A percentile compares a stretch with the other conserved stretches of the same genome.
Evolutionary conservation across 2,888 invertebrate genomes (phyloP).

Genomic region (Hanleya hanleyi): DNA sequence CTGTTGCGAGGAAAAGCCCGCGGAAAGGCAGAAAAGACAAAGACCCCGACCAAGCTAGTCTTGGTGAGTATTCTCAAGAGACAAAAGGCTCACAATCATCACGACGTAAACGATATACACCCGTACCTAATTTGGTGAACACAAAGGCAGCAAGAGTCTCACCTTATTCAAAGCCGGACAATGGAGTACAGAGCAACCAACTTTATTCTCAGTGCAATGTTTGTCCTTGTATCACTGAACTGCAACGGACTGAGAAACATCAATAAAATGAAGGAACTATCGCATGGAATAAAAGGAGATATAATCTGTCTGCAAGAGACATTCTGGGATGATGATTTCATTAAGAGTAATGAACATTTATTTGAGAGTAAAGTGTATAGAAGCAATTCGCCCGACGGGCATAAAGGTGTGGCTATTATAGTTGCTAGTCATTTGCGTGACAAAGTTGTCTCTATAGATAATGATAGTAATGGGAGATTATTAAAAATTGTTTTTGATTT

Average conservation of each 20-base stretch:
- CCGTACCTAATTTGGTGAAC: no score
- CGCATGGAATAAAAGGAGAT: background rate
- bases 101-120: no score
- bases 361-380: slow-evolving; percentile 1
- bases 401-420: slow-evolving; percentile 15
- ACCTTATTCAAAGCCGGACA: no score
- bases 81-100: no score
- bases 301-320: slow-evolving; percentile 11
- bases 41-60: no score
- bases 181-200: no score
- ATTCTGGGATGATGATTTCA: background rate
- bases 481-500: slow-evolving; percentile 1
- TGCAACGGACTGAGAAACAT: background rate
- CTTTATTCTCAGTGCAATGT: no score
- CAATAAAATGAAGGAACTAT: background rate
- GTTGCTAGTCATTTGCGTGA: background rate
- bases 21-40: no score
- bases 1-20: no score
- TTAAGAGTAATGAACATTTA: background rate
- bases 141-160: no score
- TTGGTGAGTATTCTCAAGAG: no score
- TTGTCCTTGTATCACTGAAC: background rate
- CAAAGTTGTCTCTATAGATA: background rate
- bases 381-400: background rate
- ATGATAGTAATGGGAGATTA: slow-evolving; percentile 8